Conservation (phyloP, 64 coral and sea anemone genomes). For the Acropora yongei region DNA sequence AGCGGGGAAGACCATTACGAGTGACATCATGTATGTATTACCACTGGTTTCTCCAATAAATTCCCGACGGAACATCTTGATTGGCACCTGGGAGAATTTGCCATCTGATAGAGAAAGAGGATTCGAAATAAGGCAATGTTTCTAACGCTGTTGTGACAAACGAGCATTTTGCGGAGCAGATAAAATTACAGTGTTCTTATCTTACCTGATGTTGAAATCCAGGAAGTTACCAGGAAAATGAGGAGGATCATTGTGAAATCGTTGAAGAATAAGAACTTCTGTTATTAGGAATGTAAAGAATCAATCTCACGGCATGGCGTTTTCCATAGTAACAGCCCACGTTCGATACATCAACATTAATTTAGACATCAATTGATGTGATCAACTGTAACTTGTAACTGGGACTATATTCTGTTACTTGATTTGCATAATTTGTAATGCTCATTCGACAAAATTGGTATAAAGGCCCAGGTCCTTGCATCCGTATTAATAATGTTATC, state of each 20-base stretch:
- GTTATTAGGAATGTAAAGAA: background rate
- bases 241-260: background rate
- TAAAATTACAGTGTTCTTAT: background rate
- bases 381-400: no score
- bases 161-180: background rate
- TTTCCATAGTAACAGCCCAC: no score
- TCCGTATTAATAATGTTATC: no score
- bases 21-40: background rate
- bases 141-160: background rate
- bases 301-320: no score
- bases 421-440: no score
- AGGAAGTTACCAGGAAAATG: background rate
- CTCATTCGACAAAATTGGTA: no score
- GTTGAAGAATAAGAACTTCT: background rate
- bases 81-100: background rate
- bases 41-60: conserved; percentile 20
- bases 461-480: no score
- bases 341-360: no score
- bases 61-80: background rate
- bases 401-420: no score
- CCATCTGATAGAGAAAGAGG: background rate
- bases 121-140: background rate
- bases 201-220: background rate
- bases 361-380: no score
- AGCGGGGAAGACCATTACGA: no score